phyloP scores from a whole-genome alignment of 2,113 vertebrate genomes.

The Boleophthalmus pectinirostris region DNA sequence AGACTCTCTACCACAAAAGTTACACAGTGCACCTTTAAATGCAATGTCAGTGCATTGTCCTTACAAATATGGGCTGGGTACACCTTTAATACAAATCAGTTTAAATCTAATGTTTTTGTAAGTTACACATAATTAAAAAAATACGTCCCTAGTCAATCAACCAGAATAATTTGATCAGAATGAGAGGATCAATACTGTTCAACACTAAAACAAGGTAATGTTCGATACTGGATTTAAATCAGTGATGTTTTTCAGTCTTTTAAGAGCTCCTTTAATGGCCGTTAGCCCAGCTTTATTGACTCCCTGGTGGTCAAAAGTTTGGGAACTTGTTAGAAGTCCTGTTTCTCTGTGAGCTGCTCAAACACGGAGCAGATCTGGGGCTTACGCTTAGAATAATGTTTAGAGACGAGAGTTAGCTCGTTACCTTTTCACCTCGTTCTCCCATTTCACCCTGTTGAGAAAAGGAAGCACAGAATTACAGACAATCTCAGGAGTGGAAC shows the following conservation, averaged over 20 bases:
- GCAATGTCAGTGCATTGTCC: too few relatives aligned
- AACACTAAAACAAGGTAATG: slow-evolving; percentile 26
- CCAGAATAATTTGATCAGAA: too few relatives aligned
- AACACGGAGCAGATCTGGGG: slow-evolving; percentile 30
- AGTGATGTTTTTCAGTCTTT: neutral
- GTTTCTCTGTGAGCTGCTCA: slow-evolving; percentile 5
- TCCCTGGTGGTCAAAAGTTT: slow-evolving; percentile 33
- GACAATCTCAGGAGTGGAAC: slow-evolving; percentile 21
- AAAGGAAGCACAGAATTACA: slow-evolving; percentile 68
- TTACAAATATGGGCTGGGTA: too few relatives aligned
- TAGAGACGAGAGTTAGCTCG: slow-evolving; percentile 42
- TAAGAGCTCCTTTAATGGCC: neutral
- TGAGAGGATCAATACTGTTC: slow-evolving; percentile 26
- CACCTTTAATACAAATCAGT: too few relatives aligned
- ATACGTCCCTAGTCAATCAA: too few relatives aligned
- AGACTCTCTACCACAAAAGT: too few relatives aligned
- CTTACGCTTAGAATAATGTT: slow-evolving; percentile 41
- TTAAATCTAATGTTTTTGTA: too few relatives aligned
- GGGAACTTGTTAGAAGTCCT: slow-evolving; percentile 2
- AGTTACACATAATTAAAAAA: too few relatives aligned
- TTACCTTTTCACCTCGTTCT: slow-evolving; percentile 95
- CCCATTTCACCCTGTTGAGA: slow-evolving; percentile 90
- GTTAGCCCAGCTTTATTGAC: slow-evolving; percentile 25
- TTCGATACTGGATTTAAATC: slow-evolving; percentile 15
- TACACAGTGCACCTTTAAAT: too few relatives aligned